Evolutionary conservation across 2,797 vertebrate genomes (phyloP).

Genomic region (Eupleurogrammus muticus): DNA sequence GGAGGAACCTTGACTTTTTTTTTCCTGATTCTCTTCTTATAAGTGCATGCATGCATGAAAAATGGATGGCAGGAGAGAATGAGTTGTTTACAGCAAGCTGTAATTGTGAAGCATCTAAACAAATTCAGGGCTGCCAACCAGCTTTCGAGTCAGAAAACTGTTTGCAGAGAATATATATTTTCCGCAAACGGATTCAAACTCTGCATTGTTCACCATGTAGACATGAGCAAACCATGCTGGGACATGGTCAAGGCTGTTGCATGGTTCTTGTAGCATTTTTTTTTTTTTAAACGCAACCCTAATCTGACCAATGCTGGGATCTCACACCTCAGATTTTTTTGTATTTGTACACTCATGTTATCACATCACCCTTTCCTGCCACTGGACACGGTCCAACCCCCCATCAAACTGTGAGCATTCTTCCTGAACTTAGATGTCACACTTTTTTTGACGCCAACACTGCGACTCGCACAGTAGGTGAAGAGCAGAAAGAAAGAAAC

Average conservation of each 20-base stretch:
- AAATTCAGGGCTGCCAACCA: constrained; percentile 46
- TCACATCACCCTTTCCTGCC: constrained; percentile 31
- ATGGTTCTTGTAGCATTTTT: constrained; percentile 49
- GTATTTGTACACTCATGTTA: background rate
- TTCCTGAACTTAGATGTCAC: constrained; percentile 14
- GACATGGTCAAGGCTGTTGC: constrained; percentile 44
- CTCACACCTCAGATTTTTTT: constrained; percentile 21
- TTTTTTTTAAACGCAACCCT: background rate
- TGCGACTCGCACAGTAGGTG: background rate
- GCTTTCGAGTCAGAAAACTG: constrained; percentile 31
- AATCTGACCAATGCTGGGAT: constrained; percentile 35
- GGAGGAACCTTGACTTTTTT: constrained; percentile 12
- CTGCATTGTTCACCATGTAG: constrained; percentile 13
- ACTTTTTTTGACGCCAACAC: constrained; percentile 22
- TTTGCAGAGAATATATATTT: constrained; percentile 20
- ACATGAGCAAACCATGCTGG: constrained; percentile 57
- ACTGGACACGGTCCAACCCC: constrained; percentile 27
- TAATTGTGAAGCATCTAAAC: constrained; percentile 41
- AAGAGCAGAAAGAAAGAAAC: background rate
- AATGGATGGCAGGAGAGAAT: constrained; percentile 38
- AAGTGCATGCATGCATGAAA: constrained; percentile 75
- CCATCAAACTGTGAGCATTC: constrained; percentile 48
- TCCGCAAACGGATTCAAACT: constrained; percentile 28
- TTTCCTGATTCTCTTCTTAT: constrained; percentile 23
- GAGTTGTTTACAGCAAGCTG: constrained; percentile 55